Conservation (phyloP, 2,113 vertebrate genomes). For the Lophochroa leadbeateri region DNA sequence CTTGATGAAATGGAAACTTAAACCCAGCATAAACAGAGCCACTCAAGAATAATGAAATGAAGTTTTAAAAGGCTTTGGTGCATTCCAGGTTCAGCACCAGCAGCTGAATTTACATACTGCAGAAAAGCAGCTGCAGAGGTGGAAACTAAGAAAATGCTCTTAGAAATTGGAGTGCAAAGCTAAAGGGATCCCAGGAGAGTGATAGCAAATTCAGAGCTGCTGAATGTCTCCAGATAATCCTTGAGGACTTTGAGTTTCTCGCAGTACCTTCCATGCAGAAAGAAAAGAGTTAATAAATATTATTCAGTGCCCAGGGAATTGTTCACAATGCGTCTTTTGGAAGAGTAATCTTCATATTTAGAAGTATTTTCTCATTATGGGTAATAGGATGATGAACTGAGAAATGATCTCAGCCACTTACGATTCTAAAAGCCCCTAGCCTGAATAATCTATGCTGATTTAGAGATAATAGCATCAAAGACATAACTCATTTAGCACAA, state of each 20-base stretch:
- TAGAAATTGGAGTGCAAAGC: not conserved
- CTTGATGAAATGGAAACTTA: conserved; percentile 32
- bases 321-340: conserved; percentile 68
- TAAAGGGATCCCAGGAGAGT: not conserved
- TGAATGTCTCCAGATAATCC: not conserved
- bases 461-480: conserved; percentile 74
- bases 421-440: conserved; percentile 72
- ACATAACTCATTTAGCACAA: conserved; percentile 78
- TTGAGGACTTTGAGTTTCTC: not conserved
- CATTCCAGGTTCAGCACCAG: conserved; percentile 15
- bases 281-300: conserved; percentile 65
- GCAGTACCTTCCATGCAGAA: not conserved
- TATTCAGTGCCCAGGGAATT: conserved; percentile 38
- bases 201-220: not conserved
- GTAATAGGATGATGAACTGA: conserved; percentile 80
- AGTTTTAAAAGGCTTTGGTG: conserved; percentile 39
- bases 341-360: conserved; percentile 74
- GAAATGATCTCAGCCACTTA: conserved; percentile 76
- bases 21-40: conserved; percentile 30
- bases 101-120: conserved; percentile 43
- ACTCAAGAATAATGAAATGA: conserved; percentile 45
- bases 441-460: conserved; percentile 76
- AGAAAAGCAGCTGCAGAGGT: not conserved
- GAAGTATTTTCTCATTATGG: conserved; percentile 78
- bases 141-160: not conserved